Evolutionary conservation across 2,888 invertebrate genomes (phyloP), one percentile per base, ranked within the genome.

Genomic region (Temnothorax rugatulus): DNA sequence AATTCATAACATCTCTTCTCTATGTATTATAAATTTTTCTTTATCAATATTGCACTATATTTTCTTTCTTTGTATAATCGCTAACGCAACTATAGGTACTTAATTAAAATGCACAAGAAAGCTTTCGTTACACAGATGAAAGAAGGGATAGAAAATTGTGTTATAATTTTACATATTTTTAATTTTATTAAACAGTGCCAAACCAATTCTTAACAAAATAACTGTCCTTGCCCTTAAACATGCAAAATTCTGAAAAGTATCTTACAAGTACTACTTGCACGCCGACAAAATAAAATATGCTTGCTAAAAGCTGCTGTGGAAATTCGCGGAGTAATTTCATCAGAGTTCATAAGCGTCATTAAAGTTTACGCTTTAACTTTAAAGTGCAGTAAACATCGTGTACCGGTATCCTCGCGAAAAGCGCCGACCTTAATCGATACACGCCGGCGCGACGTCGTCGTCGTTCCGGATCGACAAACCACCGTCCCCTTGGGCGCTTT

Each of bases 401-500:
- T 41, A 63, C 21, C 47, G 44, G 59, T 34, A 81, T 71, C 59
- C 59, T 47, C 34, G 73, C 59, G 47, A 64, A 76, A 50, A 73
- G 77, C 76, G n/a, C 61, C 44, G 61, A 47, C 38, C 34, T 52
- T 76, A 54, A 82, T 82, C 74, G 76, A 82, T 64, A 73, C 52
- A 82, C 38, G 44, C 61, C 21, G 38, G 38, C 59, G 50, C 47
- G 69, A n/a, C 50, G 34, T 73, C 77, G 66, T 66, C 50, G 57
- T 21, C 63, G 57, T 41, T 34, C 50, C 71, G 69, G 69, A 85
- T 86, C 83, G 83, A 84, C 84, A 84, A 76, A 63, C 79, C 74
- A 13, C 81, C 71, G 50, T 52, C 15, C 41, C 61, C 41, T 54
- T 21, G 38, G 50, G 61, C 63, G 77, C 47, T 63, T 66, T 73